Conservation (phyloP, 2,888 invertebrate genomes). For the Drosophila diplacantha region DNA sequence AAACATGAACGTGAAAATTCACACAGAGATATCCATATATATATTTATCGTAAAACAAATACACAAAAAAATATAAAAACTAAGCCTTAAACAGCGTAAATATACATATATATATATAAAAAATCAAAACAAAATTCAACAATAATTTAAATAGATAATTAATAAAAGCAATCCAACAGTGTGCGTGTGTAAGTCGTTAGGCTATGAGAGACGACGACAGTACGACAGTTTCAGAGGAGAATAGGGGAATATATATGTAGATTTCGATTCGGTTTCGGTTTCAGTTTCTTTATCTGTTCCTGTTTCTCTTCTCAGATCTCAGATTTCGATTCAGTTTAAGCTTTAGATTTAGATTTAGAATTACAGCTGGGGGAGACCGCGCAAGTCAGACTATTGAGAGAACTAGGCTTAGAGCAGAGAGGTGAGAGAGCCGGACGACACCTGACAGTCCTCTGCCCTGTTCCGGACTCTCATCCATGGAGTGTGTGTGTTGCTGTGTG, state of each 20-base stretch:
- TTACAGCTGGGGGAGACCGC: conserved; percentile 40
- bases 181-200: conserved; percentile 33
- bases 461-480: conserved; percentile 26
- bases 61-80: conserved; percentile 41
- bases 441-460: conserved; percentile 14
- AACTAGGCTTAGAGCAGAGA: conserved; percentile 43
- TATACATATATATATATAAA: conserved; percentile 32
- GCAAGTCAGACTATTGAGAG: conserved; percentile 48
- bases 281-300: conserved; percentile 3
- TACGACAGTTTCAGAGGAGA: conserved; percentile 19
- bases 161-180: conserved; percentile 54
- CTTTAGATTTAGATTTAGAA: conserved; percentile 21
- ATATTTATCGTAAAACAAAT: conserved; percentile 37
- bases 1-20: conserved; percentile 28
- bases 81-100: conserved; percentile 49
- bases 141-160: conserved; percentile 72
- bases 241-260: conserved; percentile 10
- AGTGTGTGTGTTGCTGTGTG: conserved; percentile 15
- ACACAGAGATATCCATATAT: conserved; percentile 17
- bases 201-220: conserved; percentile 38
- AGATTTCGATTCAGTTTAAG: conserved; percentile 8
- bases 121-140: conserved; percentile 71
- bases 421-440: conserved; percentile 24
- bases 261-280: conserved; percentile 15
- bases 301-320: conserved; percentile 2